Base-by-base conservation (phyloP, 2,888 invertebrate genomes). In the Cryptocephalus moraei region DNA sequence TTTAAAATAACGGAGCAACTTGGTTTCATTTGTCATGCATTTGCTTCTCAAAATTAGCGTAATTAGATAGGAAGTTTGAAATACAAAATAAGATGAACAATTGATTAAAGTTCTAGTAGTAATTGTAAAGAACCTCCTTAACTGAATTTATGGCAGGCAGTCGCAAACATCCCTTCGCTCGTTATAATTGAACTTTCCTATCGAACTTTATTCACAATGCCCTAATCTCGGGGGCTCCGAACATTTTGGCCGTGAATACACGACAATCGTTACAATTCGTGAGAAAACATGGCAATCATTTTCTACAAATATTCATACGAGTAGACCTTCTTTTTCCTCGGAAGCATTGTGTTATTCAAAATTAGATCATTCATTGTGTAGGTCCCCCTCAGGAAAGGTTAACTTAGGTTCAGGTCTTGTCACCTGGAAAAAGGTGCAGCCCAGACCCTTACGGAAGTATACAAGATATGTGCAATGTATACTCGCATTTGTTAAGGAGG, bases 331-430 rank as follows among this genome's bases (percentile, higher is more conserved):
- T 64, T 62, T 62, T 58, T 54, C 53, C 52, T 49, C 48, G 13
- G 45, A 22, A 22, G 58, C 58, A 64, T 64, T 65, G 64, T 64
- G 61, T 62, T 63, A 65, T 66, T 65, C 64, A 67, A 66, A 68
- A 68, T 68, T 67, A 68, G 68, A 68, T 67, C 67, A 63, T 46
- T 61, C 59, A 67, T 68, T 68, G 68, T 67, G 53, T 47, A 41
- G 33, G 50, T 54, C 56, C 60, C 59, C 60, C 55, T 56, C 49
- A 53, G 50, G 52, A 50, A 57, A 63, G 64, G 63, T 64, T 61
- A 60, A 50, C 49, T 49, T 50, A 55, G 61, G 61, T 58, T 60
- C 62, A 63, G 61, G 62, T 63, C 58, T 57, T 60, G 59, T 64
- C 65, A 65, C 64, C 65, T 64, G 65, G 65, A 47, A 40, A 31